phyloP scores from a whole-genome alignment of 2,113 vertebrate genomes.

The Noturus placidus region DNA sequence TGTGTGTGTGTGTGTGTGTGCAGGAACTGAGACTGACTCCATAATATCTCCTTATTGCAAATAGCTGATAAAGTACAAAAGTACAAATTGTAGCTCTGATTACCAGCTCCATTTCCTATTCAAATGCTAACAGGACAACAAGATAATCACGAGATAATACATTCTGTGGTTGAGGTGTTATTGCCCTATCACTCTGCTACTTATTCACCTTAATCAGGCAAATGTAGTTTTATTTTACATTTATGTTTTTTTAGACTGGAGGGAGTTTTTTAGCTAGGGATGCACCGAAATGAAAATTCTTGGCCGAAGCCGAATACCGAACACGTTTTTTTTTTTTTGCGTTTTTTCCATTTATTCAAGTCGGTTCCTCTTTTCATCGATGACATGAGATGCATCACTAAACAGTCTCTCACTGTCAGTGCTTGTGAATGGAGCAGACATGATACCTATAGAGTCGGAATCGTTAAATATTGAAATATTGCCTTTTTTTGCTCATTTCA shows the following conservation, averaged over 20 bases:
- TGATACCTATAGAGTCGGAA: not conserved
- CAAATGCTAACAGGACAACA: not conserved
- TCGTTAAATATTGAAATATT: too few species aligned
- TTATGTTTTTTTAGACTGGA: not conserved
- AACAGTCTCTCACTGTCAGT: too few species aligned
- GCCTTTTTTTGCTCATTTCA: too few species aligned
- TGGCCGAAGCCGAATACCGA: too few species aligned
- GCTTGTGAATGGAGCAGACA: too few species aligned
- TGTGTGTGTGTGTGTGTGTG: not conserved
- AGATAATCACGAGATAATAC: not conserved
- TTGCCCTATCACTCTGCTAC: not conserved
- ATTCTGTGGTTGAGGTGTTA: not conserved
- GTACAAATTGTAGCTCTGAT: not conserved
- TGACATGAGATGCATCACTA: too few species aligned
- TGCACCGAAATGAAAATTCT: too few species aligned
- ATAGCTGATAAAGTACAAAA: slow-evolving; percentile 26
- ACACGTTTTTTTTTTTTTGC: too few species aligned
- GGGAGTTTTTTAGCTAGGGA: too few species aligned
- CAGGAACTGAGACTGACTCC: not conserved
- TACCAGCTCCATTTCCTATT: not conserved
- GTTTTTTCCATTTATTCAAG: too few species aligned
- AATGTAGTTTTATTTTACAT: not conserved
- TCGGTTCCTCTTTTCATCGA: too few species aligned
- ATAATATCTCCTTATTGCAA: slow-evolving; percentile 2
- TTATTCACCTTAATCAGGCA: not conserved